These are phyloP conservation scores for Pogoniulus pusillus DNA, from an alignment of 2,797 vertebrate genomes.

Conservation along the genomic window DNA sequence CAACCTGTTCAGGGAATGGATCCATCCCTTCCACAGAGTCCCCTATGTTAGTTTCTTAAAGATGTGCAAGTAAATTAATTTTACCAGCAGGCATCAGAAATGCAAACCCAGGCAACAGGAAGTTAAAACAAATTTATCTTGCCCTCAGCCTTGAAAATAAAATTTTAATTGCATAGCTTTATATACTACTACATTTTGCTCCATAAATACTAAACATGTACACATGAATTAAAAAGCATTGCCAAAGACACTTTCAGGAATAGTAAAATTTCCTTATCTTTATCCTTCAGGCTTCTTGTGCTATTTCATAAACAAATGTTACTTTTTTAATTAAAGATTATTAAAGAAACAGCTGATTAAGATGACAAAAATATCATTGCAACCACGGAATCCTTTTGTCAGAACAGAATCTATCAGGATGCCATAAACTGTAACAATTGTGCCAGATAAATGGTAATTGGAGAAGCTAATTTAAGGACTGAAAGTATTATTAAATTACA, in stretches of 20 bases:
- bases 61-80: background rate
- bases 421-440: background rate
- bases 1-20: background rate
- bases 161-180: background rate
- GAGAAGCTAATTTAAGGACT: background rate
- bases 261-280: conserved; percentile 1
- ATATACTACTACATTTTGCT: background rate
- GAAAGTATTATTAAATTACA: background rate
- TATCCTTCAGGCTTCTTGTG: background rate
- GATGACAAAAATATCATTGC: background rate
- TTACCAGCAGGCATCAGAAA: background rate
- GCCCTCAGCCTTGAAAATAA: background rate
- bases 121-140: background rate
- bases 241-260: background rate
- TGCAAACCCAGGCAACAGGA: background rate
- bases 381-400: background rate
- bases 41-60: background rate
- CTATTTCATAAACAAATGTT: conserved; percentile 2
- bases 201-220: background rate
- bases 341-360: background rate
- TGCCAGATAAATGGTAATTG: background rate
- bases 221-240: background rate
- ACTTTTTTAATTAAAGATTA: conserved; percentile 1
- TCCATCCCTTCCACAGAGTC: background rate
- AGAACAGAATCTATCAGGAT: background rate